phyloP scores from a whole-genome alignment of 2,888 invertebrate species.

The Heliconius charithonia region DNA sequence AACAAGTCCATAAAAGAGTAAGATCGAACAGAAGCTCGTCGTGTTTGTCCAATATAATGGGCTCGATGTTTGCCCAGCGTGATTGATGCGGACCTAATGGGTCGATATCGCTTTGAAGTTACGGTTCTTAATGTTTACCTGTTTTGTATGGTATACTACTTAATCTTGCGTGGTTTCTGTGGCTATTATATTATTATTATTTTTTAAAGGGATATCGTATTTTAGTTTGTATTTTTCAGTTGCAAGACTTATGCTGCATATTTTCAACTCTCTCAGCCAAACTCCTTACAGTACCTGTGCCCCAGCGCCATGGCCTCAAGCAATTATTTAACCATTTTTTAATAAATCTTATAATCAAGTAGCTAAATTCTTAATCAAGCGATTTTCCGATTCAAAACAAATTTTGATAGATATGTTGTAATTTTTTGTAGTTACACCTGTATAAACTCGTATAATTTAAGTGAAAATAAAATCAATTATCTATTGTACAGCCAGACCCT shows the following conservation, averaged over 20 bases:
- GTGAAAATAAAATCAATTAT: not conserved
- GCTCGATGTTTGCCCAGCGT: constrained; percentile 68
- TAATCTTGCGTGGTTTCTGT: constrained; percentile 20
- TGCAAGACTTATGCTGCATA: not conserved
- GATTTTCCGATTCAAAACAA: too few species aligned
- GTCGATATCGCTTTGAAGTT: constrained; percentile 63
- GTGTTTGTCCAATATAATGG: constrained; percentile 74
- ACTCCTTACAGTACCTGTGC: too few species aligned
- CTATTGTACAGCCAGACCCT: not conserved
- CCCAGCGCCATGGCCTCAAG: too few species aligned
- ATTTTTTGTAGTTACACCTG: too few species aligned
- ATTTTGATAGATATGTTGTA: too few species aligned
- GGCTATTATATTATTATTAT: not conserved
- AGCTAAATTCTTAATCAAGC: too few species aligned
- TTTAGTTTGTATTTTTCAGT: not conserved
- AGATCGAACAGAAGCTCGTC: constrained; percentile 60
- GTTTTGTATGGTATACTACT: constrained; percentile 33
- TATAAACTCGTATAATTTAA: too few species aligned
- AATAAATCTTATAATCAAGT: too few species aligned
- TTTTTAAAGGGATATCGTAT: too few species aligned
- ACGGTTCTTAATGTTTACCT: constrained; percentile 40
- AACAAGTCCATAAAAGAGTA: constrained; percentile 63
- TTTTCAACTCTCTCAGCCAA: too few species aligned
- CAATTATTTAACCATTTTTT: too few species aligned
- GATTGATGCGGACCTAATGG: constrained; percentile 74